A percentile compares a stretch with the other conserved stretches of the same genome.
Evolutionary conservation across 2,113 vertebrate genomes (phyloP).

Genomic region (Isurus oxyrinchus): DNA sequence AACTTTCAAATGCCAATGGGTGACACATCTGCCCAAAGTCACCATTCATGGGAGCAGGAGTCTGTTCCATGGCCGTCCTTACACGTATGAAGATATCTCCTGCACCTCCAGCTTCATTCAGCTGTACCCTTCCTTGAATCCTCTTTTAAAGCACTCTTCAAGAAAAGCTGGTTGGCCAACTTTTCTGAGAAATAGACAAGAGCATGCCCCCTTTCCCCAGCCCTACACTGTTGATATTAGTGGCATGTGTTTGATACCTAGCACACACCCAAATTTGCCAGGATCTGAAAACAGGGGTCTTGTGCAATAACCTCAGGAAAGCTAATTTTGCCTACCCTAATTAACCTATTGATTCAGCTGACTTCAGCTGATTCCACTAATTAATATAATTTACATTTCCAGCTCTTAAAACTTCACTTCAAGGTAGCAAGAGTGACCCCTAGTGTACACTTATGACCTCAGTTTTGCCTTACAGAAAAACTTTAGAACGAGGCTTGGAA

Average conservation of each 20-base stretch:
- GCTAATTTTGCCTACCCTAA: neutral
- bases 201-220: neutral
- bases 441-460: neutral
- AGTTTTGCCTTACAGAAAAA: neutral
- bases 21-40: neutral
- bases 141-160: neutral
- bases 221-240: neutral
- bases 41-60: neutral
- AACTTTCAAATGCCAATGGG: neutral
- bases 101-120: neutral
- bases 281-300: neutral
- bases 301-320: neutral
- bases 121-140: neutral
- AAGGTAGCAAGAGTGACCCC: conserved; percentile 19
- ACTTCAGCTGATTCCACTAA: neutral
- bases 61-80: neutral
- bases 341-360: neutral
- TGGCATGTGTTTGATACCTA: neutral
- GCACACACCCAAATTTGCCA: neutral
- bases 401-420: neutral
- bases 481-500: neutral
- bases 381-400: neutral
- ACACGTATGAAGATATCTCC: neutral
- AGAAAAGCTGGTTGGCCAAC: neutral
- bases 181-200: neutral